Percentiles rank a stretch among this genome's conserved stretches.
These are phyloP conservation scores for Aldrovandia affinis DNA, from an alignment of 2,797 vertebrate species.

Conservation along the genomic window DNA sequence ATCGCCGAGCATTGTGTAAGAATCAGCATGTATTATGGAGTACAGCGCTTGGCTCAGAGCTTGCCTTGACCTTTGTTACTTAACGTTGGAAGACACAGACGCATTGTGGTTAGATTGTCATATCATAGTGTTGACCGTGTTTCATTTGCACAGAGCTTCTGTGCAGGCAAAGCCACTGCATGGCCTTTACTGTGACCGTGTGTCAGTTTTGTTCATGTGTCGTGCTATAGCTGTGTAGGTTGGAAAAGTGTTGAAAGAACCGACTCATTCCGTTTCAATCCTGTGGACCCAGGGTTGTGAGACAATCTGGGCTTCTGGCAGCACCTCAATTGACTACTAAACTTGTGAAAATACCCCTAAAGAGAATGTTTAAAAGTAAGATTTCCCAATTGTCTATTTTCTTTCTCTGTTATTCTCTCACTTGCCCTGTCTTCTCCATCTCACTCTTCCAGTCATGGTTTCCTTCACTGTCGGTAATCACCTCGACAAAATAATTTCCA, in stretches of 20 bases:
- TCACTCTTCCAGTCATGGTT: not conserved
- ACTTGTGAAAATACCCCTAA: not conserved
- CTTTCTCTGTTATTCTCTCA: not conserved
- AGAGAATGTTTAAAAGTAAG: not conserved
- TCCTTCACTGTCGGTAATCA: not conserved
- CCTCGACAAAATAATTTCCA: no score
- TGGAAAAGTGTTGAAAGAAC: not conserved
- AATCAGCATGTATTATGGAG: no score
- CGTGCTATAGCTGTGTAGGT: not conserved
- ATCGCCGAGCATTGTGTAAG: not conserved
- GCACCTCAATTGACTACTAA: no score
- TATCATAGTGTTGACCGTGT: not conserved
- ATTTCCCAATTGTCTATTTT: not conserved
- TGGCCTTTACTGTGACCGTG: not conserved
- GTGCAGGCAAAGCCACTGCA: not conserved
- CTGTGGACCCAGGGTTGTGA: no score
- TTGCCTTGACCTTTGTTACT: not conserved
- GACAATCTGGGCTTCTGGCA: no score
- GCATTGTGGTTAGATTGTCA: not conserved
- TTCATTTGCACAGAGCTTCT: not conserved
- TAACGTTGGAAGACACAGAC: not conserved
- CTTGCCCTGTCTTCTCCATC: no score
- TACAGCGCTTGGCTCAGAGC: not conserved
- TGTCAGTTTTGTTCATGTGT: not conserved
- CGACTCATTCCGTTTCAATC: no score